Conservation (phyloP, 2,888 invertebrate species). For the Polymixis lichenea region DNA sequence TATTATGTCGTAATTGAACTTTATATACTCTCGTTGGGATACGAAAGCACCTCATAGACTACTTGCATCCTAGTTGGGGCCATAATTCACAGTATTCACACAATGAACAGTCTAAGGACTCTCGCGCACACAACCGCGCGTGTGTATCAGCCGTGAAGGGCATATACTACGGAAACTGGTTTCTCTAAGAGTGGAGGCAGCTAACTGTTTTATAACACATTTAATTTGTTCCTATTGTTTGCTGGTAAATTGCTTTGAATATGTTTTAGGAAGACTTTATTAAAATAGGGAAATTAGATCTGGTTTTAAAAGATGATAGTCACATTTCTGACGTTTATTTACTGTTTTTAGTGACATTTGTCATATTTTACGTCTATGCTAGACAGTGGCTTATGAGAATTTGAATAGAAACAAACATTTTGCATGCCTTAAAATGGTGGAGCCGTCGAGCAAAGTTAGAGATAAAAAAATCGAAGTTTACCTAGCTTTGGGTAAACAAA, state of each 20-base stretch:
- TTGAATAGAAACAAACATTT: neutral
- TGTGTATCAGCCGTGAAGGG: constrained; percentile 68
- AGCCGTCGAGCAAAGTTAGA: too few species aligned
- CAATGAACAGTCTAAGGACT: constrained; percentile 60
- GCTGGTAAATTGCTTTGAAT: constrained; percentile 21
- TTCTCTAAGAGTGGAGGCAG: constrained; percentile 59
- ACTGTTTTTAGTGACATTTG: neutral
- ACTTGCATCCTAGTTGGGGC: constrained; percentile 52
- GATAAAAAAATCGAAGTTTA: constrained; percentile 1
- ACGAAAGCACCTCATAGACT: constrained; percentile 26
- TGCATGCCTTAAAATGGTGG: neutral
- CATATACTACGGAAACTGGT: constrained; percentile 67
- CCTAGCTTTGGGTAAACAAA: neutral
- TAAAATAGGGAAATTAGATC: neutral
- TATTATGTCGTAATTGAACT: neutral
- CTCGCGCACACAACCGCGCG: constrained; percentile 38
- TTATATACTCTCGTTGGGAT: neutral
- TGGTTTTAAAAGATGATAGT: neutral
- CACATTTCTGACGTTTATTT: neutral
- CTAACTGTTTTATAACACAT: constrained; percentile 66
- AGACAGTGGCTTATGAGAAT: neutral
- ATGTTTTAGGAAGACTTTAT: constrained; percentile 16
- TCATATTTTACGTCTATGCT: neutral
- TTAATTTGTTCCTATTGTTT: constrained; percentile 63
- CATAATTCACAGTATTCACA: constrained; percentile 57